A percentile compares a stretch with the other conserved stretches of the same genome.
These are phyloP conservation scores for Carterocephalus palaemon DNA, from an alignment of 2,888 invertebrate genomes.

Conservation along the genomic window DNA sequence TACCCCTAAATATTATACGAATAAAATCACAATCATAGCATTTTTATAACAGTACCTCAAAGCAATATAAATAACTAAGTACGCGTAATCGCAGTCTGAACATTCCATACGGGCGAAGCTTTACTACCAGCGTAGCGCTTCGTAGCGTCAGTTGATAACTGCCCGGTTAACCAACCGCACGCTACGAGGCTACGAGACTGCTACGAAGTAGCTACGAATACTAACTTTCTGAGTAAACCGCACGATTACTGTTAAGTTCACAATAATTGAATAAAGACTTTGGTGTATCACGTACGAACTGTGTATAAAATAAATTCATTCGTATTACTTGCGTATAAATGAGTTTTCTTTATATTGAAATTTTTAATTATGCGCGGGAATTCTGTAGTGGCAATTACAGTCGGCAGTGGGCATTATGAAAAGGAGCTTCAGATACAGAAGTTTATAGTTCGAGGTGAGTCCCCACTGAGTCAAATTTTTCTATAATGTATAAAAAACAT, in stretches of 20 bases:
- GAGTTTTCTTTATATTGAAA: not conserved
- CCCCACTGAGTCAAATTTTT: not conserved
- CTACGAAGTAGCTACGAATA: slow-evolving; percentile 34
- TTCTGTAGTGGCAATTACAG: not conserved
- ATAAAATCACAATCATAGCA: no score
- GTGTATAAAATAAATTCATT: not conserved
- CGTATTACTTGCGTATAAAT: not conserved
- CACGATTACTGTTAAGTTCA: not conserved
- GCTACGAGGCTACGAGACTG: slow-evolving; percentile 39
- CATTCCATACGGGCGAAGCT: slow-evolving; percentile 6
- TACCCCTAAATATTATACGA: no score
- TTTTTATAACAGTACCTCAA: no score
- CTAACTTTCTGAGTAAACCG: slow-evolving; percentile 33
- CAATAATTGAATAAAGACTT: no score
- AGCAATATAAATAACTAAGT: slow-evolving; percentile 5
- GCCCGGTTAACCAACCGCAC: slow-evolving; percentile 51
- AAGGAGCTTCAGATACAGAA: not conserved
- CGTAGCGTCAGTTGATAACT: slow-evolving; percentile 61
- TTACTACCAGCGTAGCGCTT: slow-evolving; percentile 48
- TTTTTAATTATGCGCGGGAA: slow-evolving; percentile 1
- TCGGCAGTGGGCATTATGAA: slow-evolving; percentile 2
- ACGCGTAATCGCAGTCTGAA: not conserved
- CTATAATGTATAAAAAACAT: no score
- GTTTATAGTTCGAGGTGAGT: slow-evolving; percentile 11
- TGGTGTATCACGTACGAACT: slow-evolving; percentile 3